Base-by-base conservation (phyloP, 2,888 invertebrate species). In the Nomada fabriciana region DNA sequence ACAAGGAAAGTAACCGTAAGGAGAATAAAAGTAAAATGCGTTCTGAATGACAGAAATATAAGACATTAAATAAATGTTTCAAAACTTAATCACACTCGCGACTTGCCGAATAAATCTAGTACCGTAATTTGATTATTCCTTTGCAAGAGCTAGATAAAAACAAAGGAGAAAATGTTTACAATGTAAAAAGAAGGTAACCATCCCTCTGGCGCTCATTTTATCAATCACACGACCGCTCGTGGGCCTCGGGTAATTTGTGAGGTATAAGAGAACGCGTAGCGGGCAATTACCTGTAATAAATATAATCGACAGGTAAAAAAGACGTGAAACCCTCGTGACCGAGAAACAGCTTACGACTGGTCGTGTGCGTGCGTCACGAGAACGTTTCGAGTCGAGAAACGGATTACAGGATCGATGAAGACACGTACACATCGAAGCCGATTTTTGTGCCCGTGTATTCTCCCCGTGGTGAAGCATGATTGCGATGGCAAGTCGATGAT, bases 401-500 rank as follows among this genome's bases (percentile, higher is more conserved):
- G 71, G 71, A 71, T 80, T 57, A 68, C 55, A 57, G 47, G 53
- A 52, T 85, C 52, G 73, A 78, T 52, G 60, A 79, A 60, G 63
- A 57, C 23, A 43, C 68, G 23, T 18, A 42, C 15, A 47, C 82
- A 57, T 29, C 60, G 68, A 25, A 13, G 50, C 18, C 18, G 64
- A 69, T 59, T 47, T 13, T 11, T 7, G 15, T 15, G 23, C 55
- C 47, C 25, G 71, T n/a, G 52, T 67, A 29, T 10, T 13, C 68
- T 20, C 36, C 9, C 55, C n/a, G 25, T 43, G 61, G 42, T 9
- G 43, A 55, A 47, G 23, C 76, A 67, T 57, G 68, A 81, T 82
- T 47, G 85, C 82, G 77, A 84, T 81, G 82, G 86, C 74, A 82
- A 88, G 87, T 86, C 86, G 81, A 84, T 88, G 86, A 91, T 89